phyloP scores from a whole-genome alignment of 2,888 invertebrate genomes.

The Xiphydria camelus region DNA sequence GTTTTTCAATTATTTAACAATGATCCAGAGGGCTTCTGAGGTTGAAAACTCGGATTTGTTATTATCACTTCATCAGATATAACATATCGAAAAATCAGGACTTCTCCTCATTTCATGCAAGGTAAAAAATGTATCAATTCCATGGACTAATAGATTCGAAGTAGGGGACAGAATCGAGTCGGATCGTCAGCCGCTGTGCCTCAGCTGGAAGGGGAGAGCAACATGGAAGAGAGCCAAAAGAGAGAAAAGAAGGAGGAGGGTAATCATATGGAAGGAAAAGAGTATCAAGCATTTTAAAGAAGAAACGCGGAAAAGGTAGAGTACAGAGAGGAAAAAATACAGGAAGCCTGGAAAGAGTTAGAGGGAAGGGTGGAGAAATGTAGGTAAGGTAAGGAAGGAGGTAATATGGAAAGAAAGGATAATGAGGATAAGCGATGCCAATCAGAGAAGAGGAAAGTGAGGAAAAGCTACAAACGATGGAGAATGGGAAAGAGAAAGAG shows the following conservation, averaged over 20 bases:
- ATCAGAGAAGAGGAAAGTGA: neutral
- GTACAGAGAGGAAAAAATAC: neutral
- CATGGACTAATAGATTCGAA: neutral
- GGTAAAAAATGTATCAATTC: too few relatives aligned
- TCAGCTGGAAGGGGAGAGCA: neutral
- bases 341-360: neutral
- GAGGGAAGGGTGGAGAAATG: neutral
- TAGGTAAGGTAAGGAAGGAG: neutral
- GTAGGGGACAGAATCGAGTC: slow-evolving; percentile 8
- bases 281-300: neutral
- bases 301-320: neutral
- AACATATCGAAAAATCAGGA: too few relatives aligned
- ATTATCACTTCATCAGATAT: too few relatives aligned
- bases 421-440: neutral
- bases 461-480: neutral
- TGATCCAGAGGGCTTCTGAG: too few relatives aligned
- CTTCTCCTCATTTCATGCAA: too few relatives aligned
- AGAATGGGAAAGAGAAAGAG: neutral
- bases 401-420: neutral
- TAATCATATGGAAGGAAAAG: neutral
- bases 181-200: slow-evolving; percentile 1
- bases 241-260: neutral
- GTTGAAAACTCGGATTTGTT: too few relatives aligned
- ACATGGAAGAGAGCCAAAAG: neutral
- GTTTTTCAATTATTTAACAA: too few relatives aligned